Evolutionary conservation across 2,888 invertebrate genomes (phyloP).

Genomic region (Loripinus fragilis): DNA sequence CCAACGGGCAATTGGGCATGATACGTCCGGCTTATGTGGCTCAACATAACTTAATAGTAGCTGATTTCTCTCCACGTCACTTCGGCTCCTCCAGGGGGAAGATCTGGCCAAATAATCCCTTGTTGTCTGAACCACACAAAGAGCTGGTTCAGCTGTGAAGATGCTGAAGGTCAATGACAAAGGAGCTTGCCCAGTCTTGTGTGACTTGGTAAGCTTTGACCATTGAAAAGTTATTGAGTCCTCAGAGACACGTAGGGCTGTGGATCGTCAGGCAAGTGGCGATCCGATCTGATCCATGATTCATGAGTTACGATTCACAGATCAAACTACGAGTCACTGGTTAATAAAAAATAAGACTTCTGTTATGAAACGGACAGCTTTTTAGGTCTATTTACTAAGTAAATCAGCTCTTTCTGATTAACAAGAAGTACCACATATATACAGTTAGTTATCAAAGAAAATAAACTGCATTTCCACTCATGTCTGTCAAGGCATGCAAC

Average conservation of each 20-base stretch:
- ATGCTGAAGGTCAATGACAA: background rate
- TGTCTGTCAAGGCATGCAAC: too few species aligned
- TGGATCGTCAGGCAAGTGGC: too few species aligned
- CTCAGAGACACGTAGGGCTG: too few species aligned
- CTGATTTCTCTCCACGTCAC: background rate
- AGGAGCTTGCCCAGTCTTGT: background rate
- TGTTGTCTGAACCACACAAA: slow-evolving; percentile 13
- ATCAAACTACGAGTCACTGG: too few species aligned
- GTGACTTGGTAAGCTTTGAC: background rate
- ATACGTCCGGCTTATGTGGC: background rate
- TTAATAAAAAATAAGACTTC: too few species aligned
- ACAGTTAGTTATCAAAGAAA: too few species aligned
- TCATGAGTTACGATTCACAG: too few species aligned
- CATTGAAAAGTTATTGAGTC: background rate
- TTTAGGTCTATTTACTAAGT: too few species aligned
- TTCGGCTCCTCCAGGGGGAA: background rate
- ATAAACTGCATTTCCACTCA: background rate
- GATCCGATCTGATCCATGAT: too few species aligned
- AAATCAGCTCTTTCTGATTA: too few species aligned
- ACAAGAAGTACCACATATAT: too few species aligned
- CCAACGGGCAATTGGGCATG: slow-evolving; percentile 19
- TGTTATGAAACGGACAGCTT: too few species aligned
- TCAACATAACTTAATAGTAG: background rate
- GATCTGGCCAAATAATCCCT: slow-evolving; percentile 9
- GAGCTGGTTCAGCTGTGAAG: background rate